Evolutionary conservation across 2,888 invertebrate species (phyloP), one percentile per base, ranked within the genome.

Genomic region (Oscheius onirici): DNA sequence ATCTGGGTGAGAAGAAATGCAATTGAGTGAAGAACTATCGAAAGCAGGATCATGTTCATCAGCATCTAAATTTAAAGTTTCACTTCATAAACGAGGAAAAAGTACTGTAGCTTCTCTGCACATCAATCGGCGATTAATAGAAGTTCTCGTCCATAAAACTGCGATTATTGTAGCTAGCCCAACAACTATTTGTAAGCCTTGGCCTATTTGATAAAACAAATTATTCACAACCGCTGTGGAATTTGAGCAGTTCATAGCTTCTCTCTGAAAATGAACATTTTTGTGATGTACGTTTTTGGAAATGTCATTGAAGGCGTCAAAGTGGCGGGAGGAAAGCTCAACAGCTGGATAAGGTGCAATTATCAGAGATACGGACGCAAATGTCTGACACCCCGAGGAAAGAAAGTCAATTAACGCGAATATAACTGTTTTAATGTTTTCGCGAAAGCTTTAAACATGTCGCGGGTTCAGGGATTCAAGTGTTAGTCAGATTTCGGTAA

Each of bases 21-120:
- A 0, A 20, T 22, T 40, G 43, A 41, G 15, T 60, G 60, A 15
- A 43, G 15, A 13, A 20, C 41, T 3, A 60, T 43, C 15, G 43
- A 22, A 1, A 44, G 10, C 2, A 60, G 60, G 20, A 60, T 40
- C 15, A 22, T 41, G 11, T 24, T 55, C 55, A 55, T 28, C 28
- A 60, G 24, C 10, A 44, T 13, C 60, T 60, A 20, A 15, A 60
- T 22, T n/a, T 49, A 22, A 2, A 2, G 2, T 49, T 49, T 3
- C 10, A 6, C 10, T 22, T 20, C 2, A 22, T n/a, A 43, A 60
- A 43, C 10, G 20, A n/a, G 15, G 11, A 15, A 3, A 13, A 60
- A 40, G 20, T 44, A 55, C 55, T 15, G 55, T 11, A 17, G 60
- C 60, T 43, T 60, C 60, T 20, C 20, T 17, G 24, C 22, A 40